Evolutionary conservation across 2,113 vertebrate species (phyloP).

Genomic region (Nestor notabilis): DNA sequence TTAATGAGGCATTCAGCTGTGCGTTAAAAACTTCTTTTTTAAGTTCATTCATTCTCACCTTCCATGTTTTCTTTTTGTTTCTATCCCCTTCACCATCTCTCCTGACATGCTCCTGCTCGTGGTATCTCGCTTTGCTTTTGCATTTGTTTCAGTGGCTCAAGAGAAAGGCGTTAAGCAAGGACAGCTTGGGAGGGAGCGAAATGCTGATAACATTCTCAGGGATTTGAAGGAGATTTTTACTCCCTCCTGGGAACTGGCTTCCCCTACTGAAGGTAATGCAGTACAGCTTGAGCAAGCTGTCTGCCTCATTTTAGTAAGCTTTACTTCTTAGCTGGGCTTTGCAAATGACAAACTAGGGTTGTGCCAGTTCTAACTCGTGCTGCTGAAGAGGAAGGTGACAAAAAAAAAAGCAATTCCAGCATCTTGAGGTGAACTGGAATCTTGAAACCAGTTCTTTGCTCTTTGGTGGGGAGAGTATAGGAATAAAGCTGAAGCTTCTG

Average conservation of each 20-base stretch:
- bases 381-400: neutral
- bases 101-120: neutral
- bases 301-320: conserved; percentile 46
- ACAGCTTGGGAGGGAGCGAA: conserved; percentile 75
- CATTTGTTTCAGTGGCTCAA: conserved; percentile 64
- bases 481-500: neutral
- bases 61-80: neutral
- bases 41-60: neutral
- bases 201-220: conserved; percentile 79
- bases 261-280: conserved; percentile 78
- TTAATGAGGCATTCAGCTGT: neutral
- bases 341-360: conserved; percentile 36
- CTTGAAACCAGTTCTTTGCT: neutral
- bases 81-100: neutral
- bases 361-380: neutral
- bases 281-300: conserved; percentile 22
- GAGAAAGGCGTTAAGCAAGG: conserved; percentile 73
- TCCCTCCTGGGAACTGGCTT: conserved; percentile 79
- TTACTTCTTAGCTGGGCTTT: conserved; percentile 50
- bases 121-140: conserved; percentile 54
- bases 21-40: neutral
- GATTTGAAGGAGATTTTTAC: conserved; percentile 83
- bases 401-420: neutral
- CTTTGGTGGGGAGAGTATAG: neutral
- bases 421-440: neutral